phyloP scores from a whole-genome alignment of 2,797 vertebrate genomes.

The Hoplostethus atlanticus region DNA sequence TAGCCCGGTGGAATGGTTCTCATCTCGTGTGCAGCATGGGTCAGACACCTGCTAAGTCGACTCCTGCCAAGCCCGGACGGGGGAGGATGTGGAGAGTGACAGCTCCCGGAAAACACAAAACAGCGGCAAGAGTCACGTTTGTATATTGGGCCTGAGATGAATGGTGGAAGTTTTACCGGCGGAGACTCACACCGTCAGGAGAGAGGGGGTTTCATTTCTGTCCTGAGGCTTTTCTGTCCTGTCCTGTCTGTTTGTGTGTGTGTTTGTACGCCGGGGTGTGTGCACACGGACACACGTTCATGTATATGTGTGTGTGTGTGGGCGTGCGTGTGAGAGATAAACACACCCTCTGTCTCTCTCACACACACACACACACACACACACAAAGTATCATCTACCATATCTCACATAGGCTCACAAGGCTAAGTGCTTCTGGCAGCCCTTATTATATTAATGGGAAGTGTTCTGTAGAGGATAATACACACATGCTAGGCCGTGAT shows the following conservation, averaged over 20 bases:
- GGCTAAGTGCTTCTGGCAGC: constrained; percentile 80
- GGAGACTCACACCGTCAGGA: constrained; percentile 42
- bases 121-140: constrained; percentile 57
- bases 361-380: constrained; percentile 29
- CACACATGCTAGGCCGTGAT: constrained; percentile 73
- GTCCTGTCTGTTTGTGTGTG: constrained; percentile 29
- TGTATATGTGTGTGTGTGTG: neutral
- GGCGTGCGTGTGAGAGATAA: constrained; percentile 8
- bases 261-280: constrained; percentile 30
- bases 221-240: constrained; percentile 35
- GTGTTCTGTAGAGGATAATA: constrained; percentile 80
- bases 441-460: constrained; percentile 82
- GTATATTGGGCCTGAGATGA: constrained; percentile 41
- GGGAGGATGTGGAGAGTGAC: constrained; percentile 63
- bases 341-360: constrained; percentile 16
- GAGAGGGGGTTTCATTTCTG: constrained; percentile 50
- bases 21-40: constrained; percentile 47
- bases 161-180: constrained; percentile 50
- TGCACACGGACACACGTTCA: constrained; percentile 9
- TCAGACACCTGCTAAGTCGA: constrained; percentile 69
- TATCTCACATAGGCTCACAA: constrained; percentile 62
- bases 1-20: constrained; percentile 46
- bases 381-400: constrained; percentile 65
- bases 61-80: constrained; percentile 50
- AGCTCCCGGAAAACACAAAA: constrained; percentile 55